Evolutionary conservation across 2,113 vertebrate species (phyloP).

Genomic region (Lepus timidus): DNA sequence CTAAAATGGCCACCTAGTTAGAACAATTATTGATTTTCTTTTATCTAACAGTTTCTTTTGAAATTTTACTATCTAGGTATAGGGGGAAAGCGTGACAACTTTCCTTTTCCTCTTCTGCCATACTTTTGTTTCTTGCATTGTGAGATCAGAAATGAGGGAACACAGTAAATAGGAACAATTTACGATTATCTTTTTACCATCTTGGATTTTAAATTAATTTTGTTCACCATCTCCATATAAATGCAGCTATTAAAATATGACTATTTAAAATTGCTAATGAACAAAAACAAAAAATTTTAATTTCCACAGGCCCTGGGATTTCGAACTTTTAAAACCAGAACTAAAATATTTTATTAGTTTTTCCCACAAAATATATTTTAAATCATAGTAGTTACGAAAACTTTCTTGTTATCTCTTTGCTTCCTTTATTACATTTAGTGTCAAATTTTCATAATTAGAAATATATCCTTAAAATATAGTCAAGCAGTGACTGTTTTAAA

Average conservation of each 20-base stretch:
- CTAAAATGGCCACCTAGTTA: constrained; percentile 88
- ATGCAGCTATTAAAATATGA: constrained; percentile 34
- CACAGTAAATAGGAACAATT: neutral
- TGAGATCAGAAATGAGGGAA: constrained; percentile 54
- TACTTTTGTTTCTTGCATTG: constrained; percentile 59
- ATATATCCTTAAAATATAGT: constrained; percentile 35
- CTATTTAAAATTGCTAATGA: constrained; percentile 56
- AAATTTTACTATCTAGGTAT: constrained; percentile 70
- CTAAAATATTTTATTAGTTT: constrained; percentile 24
- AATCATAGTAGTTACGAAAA: constrained; percentile 41
- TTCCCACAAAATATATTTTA: neutral
- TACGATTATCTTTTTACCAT: constrained; percentile 31
- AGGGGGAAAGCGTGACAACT: constrained; percentile 67
- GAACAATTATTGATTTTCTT: constrained; percentile 62
- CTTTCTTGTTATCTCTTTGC: constrained; percentile 41
- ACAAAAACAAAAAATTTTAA: constrained; percentile 2
- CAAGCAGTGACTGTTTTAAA: neutral
- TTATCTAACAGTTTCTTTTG: constrained; percentile 56
- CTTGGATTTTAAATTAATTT: constrained; percentile 32
- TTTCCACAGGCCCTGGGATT: constrained; percentile 5
- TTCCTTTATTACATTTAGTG: constrained; percentile 49
- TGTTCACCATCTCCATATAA: constrained; percentile 38
- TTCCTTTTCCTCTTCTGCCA: constrained; percentile 18
- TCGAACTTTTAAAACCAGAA: constrained; percentile 41
- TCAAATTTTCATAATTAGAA: constrained; percentile 44